Percentiles rank a stretch among this genome's conserved stretches.
Evolutionary conservation across 2,888 invertebrate species (phyloP).

Genomic region (Phaonia tiefii): DNA sequence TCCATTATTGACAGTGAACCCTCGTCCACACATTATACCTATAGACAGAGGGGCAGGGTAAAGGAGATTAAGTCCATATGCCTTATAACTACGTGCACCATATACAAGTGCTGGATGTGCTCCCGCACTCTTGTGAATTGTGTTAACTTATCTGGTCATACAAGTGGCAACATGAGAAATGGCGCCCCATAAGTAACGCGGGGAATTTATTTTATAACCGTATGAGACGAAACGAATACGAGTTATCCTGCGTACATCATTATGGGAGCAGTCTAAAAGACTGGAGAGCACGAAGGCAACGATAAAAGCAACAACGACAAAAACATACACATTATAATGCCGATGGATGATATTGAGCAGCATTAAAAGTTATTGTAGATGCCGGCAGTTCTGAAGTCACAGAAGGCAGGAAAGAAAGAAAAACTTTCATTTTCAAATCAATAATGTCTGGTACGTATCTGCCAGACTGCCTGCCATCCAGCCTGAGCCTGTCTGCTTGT

Average conservation of each 20-base stretch:
- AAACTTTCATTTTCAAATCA: conserved; percentile 68
- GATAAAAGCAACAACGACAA: no score
- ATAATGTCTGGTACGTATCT: conserved; percentile 56
- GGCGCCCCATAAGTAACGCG: conserved; percentile 57
- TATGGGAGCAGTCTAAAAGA: conserved; percentile 48
- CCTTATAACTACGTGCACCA: not conserved
- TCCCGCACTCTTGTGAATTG: conserved; percentile 55
- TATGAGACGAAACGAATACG: not conserved
- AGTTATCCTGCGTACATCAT: conserved; percentile 35
- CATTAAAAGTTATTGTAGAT: conserved; percentile 55
- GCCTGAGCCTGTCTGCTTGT: conserved; percentile 13
- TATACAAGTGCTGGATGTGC: conserved; percentile 13
- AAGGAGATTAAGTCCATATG: no score
- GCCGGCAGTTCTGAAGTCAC: conserved; percentile 61
- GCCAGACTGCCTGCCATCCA: conserved; percentile 42
- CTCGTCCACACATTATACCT: not conserved
- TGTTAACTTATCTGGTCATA: conserved; percentile 62
- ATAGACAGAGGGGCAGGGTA: not conserved
- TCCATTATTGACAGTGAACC: conserved; percentile 38
- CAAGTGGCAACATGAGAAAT: conserved; percentile 65
- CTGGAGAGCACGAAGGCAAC: not conserved
- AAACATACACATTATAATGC: no score
- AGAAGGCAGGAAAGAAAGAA: conserved; percentile 30
- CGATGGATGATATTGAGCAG: conserved; percentile 36
- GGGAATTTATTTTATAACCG: conserved; percentile 59